Evolutionary conservation across 2,797 vertebrate genomes (phyloP).

Genomic region (Anomalospiza imberbis): DNA sequence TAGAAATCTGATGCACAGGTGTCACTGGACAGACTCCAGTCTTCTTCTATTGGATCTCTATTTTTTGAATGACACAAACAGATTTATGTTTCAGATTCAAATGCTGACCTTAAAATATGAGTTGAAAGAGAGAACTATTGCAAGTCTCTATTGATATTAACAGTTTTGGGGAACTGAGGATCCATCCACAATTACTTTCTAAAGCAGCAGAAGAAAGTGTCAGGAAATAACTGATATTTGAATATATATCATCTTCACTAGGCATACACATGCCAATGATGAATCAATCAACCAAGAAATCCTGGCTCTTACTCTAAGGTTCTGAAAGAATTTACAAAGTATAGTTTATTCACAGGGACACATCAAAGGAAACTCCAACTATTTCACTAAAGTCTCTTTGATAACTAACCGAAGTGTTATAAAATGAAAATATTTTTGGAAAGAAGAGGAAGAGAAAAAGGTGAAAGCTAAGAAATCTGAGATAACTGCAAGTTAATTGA

Average conservation of each 20-base stretch:
- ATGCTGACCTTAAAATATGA: not conserved
- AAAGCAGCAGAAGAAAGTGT: not conserved
- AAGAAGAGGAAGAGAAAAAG: not conserved
- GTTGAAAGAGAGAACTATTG: not conserved
- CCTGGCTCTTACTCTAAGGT: not conserved
- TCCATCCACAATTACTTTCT: not conserved
- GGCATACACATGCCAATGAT: not conserved
- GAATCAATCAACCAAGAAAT: not conserved
- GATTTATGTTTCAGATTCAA: not conserved
- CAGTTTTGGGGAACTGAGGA: not conserved
- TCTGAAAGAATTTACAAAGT: not conserved
- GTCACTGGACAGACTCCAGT: not conserved
- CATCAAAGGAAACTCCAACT: not conserved
- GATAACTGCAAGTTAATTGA: not conserved
- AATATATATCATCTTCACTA: not conserved
- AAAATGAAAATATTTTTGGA: not conserved
- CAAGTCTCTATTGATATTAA: not conserved
- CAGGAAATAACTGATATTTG: not conserved
- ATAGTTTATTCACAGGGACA: not conserved
- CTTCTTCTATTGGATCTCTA: not conserved
- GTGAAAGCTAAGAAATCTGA: not conserved
- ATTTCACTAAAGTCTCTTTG: not conserved
- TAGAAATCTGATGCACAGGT: not conserved
- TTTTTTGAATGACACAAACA: not conserved
- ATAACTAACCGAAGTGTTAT: not conserved